Percentiles rank a stretch among this genome's conserved stretches.
These are phyloP conservation scores for Ageneiosus marmoratus DNA, from an alignment of 2,113 vertebrate genomes.

Conservation along the genomic window DNA sequence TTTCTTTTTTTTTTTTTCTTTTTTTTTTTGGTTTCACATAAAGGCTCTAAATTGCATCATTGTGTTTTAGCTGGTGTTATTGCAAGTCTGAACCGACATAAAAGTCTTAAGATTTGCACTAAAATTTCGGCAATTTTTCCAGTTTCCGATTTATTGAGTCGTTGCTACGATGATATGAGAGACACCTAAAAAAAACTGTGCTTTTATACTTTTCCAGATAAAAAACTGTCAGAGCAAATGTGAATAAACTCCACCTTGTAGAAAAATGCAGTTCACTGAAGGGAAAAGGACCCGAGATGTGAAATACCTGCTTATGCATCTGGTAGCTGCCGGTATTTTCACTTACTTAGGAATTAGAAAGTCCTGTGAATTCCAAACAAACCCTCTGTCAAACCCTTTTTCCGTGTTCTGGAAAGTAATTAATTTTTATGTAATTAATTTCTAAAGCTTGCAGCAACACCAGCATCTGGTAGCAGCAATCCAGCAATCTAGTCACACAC, in stretches of 20 bases:
- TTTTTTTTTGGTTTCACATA: neutral
- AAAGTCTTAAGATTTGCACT: neutral
- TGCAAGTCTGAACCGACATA: neutral
- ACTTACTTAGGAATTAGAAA: too few relatives aligned
- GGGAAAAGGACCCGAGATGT: neutral
- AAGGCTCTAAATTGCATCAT: neutral
- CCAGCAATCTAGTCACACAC: conserved; percentile 6
- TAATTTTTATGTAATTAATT: neutral
- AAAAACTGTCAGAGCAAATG: neutral
- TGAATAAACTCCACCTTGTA: neutral
- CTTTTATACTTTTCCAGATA: neutral
- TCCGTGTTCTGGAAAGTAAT: neutral
- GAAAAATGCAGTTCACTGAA: neutral
- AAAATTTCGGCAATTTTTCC: neutral
- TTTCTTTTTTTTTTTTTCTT: neutral
- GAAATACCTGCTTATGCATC: neutral
- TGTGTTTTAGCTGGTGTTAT: neutral
- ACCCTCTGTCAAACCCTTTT: too few relatives aligned
- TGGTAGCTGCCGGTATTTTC: neutral
- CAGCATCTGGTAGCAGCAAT: neutral
- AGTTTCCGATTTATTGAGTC: neutral
- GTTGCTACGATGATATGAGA: neutral
- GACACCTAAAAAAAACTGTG: neutral
- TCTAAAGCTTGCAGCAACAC: neutral
- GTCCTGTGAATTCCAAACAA: neutral